Conservation (phyloP, 2,888 invertebrate species). For the Microplitis manilae region DNA sequence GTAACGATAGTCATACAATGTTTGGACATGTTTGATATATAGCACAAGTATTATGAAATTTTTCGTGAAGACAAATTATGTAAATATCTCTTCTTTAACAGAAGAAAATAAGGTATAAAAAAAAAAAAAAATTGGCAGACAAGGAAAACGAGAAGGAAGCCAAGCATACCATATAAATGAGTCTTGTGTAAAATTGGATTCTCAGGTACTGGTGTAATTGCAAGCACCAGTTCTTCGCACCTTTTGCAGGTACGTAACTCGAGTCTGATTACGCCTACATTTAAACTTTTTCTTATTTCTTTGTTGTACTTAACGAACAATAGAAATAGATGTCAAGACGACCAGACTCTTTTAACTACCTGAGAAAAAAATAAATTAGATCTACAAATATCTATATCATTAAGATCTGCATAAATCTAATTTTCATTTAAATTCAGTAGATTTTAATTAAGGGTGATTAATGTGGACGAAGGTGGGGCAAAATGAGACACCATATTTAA, state of each 20-base stretch:
- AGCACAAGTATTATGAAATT: constrained; percentile 10
- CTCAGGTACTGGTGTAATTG: constrained; percentile 57
- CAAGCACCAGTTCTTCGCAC: constrained; percentile 50
- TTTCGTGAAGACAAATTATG: constrained; percentile 16
- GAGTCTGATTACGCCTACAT: constrained; percentile 45
- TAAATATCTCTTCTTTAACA: constrained; percentile 12
- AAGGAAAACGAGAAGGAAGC: constrained; percentile 22
- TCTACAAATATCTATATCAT: constrained; percentile 18
- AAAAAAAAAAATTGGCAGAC: constrained; percentile 14
- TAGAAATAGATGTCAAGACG: constrained; percentile 14
- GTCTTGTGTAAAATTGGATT: constrained; percentile 53
- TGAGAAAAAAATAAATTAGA: neutral
- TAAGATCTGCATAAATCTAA: neutral
- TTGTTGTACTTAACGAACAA: constrained; percentile 22
- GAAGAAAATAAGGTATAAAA: constrained; percentile 18
- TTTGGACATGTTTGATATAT: constrained; percentile 8
- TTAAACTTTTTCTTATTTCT: constrained; percentile 24
- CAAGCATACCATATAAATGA: constrained; percentile 34
- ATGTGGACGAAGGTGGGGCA: no score
- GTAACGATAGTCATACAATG: neutral
- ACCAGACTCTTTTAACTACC: constrained; percentile 22
- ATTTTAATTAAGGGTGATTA: no score
- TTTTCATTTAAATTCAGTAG: neutral
- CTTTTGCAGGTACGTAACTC: constrained; percentile 46
- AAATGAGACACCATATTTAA: no score